phyloP scores from a whole-genome alignment of 2,888 invertebrate species.

The Colostygia pectinataria region DNA sequence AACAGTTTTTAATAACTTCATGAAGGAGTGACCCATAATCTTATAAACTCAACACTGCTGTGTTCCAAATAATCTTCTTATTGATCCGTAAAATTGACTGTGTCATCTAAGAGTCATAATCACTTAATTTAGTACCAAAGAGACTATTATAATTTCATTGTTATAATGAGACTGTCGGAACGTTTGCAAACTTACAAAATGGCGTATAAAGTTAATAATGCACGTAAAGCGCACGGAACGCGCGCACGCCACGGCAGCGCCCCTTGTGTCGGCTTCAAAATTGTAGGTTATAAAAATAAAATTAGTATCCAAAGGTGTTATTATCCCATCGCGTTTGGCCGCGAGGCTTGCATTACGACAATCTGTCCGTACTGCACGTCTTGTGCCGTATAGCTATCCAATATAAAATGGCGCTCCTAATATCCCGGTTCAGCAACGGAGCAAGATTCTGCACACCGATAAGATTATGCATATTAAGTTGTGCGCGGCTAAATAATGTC shows the following conservation, averaged over 20 bases:
- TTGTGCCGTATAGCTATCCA: constrained; percentile 82
- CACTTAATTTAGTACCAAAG: constrained; percentile 77
- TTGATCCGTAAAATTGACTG: constrained; percentile 64
- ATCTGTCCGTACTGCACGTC: constrained; percentile 83
- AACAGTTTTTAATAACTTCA: neutral
- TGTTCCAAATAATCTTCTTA: constrained; percentile 48
- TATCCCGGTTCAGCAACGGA: constrained; percentile 79
- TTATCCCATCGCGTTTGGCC: constrained; percentile 83
- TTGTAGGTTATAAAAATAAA: constrained; percentile 84
- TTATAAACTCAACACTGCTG: neutral
- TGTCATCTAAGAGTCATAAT: constrained; percentile 76
- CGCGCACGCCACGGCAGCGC: constrained; percentile 81
- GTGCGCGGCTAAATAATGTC: constrained; percentile 78
- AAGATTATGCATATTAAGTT: constrained; percentile 84
- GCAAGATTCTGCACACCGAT: constrained; percentile 79
- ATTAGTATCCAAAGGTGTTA: constrained; percentile 83
- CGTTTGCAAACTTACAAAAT: constrained; percentile 81
- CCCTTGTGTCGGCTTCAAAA: constrained; percentile 83
- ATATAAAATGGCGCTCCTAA: constrained; percentile 83
- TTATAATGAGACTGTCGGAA: constrained; percentile 76
- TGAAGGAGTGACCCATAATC: neutral
- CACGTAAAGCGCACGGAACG: constrained; percentile 74
- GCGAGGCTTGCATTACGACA: constrained; percentile 82
- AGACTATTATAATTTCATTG: constrained; percentile 77
- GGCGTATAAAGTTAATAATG: constrained; percentile 82